A percentile compares a stretch with the other conserved stretches of the same genome.
These are phyloP conservation scores for Embidobia sp. DNA, from an alignment of 2,888 invertebrate genomes.

Conservation along the genomic window DNA sequence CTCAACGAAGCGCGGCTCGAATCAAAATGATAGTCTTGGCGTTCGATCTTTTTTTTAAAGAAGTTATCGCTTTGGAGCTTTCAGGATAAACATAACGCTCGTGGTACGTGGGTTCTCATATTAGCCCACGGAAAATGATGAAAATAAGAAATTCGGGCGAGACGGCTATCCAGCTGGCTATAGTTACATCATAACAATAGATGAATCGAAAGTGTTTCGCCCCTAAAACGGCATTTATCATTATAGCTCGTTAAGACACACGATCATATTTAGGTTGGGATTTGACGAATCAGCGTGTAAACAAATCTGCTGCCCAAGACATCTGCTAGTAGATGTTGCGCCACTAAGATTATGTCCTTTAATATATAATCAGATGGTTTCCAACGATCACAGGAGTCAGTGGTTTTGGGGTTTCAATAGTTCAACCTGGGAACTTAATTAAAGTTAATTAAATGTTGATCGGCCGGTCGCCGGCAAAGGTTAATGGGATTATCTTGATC, in stretches of 20 bases:
- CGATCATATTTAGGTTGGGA: slow-evolving; percentile 48
- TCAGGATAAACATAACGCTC: slow-evolving; percentile 1
- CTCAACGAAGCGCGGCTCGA: slow-evolving; percentile 56
- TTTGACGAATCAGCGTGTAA: slow-evolving; percentile 56
- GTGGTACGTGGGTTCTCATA: neutral
- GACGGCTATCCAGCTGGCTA: slow-evolving; percentile 36
- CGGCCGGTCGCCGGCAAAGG: no score
- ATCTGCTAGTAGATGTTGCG: slow-evolving; percentile 48
- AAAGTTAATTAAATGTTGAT: no score
- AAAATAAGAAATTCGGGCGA: slow-evolving; percentile 15
- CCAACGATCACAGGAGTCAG: slow-evolving; percentile 14
- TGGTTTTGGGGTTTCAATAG: slow-evolving; percentile 24
- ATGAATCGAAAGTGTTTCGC: neutral
- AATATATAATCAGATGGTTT: slow-evolving; percentile 43
- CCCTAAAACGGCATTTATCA: slow-evolving; percentile 36
- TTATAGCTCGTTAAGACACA: slow-evolving; percentile 21
- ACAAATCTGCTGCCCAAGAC: slow-evolving; percentile 37
- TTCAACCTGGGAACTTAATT: no score
- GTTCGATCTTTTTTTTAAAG: neutral
- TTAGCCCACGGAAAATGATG: slow-evolving; percentile 16
- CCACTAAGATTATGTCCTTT: slow-evolving; percentile 21
- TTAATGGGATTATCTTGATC: no score
- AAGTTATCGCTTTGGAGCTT: slow-evolving; percentile 14
- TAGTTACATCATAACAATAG: slow-evolving; percentile 38
- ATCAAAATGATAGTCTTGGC: slow-evolving; percentile 16